Conservation (phyloP, 2,113 vertebrate genomes). For the Hypocryptadius cinnamomeus region DNA sequence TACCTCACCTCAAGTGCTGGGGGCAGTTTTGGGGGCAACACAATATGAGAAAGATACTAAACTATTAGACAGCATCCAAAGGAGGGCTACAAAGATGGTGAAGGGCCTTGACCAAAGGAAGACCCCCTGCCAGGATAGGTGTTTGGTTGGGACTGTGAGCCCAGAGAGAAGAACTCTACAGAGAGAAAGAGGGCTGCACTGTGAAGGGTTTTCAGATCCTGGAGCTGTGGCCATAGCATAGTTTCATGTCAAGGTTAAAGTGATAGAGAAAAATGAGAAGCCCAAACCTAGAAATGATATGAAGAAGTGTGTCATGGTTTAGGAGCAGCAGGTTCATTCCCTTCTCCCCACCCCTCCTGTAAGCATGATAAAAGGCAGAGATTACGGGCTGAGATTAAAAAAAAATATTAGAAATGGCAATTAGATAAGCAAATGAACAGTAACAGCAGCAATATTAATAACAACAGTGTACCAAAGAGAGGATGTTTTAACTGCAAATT, state of each 20-base stretch:
- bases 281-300: not conserved
- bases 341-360: no score
- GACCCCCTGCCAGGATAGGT: accelerated
- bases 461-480: not conserved
- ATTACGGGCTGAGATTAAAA: not conserved
- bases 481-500: not conserved
- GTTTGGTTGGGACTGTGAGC: not conserved
- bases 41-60: not conserved
- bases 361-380: not conserved
- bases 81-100: not conserved
- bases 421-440: not conserved
- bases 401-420: not conserved
- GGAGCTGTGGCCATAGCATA: not conserved
- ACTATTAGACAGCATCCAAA: not conserved
- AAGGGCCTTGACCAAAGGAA: not conserved
- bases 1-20: accelerated
- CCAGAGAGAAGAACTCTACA: not conserved
- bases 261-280: not conserved
- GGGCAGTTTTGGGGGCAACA: no score
- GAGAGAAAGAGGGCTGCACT: not conserved
- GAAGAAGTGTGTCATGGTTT: not conserved
- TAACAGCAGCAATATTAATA: not conserved
- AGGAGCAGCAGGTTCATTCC: accelerated
- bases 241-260: not conserved
- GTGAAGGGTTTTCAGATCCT: not conserved